Conservation (phyloP, 2,888 invertebrate genomes). For the Cheilosia vernalis region DNA sequence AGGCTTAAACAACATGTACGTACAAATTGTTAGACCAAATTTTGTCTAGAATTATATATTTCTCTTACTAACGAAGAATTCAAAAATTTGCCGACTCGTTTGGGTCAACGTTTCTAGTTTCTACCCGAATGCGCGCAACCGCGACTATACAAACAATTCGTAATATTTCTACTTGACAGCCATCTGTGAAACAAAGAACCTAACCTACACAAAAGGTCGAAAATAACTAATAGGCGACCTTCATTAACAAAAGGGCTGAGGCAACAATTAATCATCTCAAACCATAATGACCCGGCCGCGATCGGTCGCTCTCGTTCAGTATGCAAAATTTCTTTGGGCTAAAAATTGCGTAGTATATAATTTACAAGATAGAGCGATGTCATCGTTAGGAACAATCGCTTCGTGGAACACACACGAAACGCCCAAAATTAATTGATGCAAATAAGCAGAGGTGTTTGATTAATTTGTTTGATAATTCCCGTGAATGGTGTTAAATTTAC, state of each 20-base stretch:
- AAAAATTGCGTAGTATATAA: conserved; percentile 20
- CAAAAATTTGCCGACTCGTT: too few species aligned
- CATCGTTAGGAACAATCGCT: conserved; percentile 21
- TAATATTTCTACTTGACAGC: background rate
- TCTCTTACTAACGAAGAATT: too few species aligned
- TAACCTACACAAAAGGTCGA: conserved; percentile 3
- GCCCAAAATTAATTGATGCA: conserved; percentile 41
- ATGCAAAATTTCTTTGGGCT: conserved; percentile 1
- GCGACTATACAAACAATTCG: background rate
- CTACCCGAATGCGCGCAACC: background rate
- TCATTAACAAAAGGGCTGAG: conserved; percentile 7
- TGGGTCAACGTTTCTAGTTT: too few species aligned
- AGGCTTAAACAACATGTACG: too few species aligned
- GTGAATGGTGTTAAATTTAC: conserved; percentile 39
- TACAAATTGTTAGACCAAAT: too few species aligned
- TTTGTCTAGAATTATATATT: too few species aligned
- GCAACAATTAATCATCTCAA: conserved; percentile 22
- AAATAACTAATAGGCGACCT: conserved; percentile 15
- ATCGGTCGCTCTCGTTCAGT: background rate
- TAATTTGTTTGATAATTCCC: conserved; percentile 36
- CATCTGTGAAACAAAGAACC: background rate
- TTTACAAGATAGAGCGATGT: conserved; percentile 13
- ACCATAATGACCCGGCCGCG: background rate
- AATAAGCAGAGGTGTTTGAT: conserved; percentile 13
- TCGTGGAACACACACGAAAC: conserved; percentile 5